These are phyloP conservation scores for Diaperis boleti DNA, from an alignment of 2,888 invertebrate genomes.

Conservation along the genomic window DNA sequence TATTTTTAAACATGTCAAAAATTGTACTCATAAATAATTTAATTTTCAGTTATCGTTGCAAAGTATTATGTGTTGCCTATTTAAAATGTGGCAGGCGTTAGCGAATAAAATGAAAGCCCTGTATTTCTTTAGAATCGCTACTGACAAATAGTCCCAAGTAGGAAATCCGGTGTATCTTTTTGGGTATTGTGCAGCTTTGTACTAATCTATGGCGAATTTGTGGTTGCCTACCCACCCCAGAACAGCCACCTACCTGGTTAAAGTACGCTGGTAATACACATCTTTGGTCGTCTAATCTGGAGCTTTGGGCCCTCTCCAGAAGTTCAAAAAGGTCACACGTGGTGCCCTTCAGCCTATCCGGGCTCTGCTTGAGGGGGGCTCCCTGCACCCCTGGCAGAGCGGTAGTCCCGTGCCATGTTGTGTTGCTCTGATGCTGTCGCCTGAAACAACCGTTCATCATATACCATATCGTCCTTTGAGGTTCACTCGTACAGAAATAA, in stretches of 20 bases:
- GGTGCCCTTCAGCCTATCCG: conserved; percentile 69
- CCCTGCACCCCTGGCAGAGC: conserved; percentile 43
- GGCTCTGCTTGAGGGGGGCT: conserved; percentile 57
- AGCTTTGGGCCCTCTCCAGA: conserved; percentile 93
- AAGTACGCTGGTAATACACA: conserved; percentile 94
- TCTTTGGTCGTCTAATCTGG: conserved; percentile 96
- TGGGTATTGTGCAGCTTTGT: too few species aligned
- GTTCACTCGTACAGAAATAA: not conserved
- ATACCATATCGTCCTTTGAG: not conserved
- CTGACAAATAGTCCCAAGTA: too few species aligned
- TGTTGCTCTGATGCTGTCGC: conserved; percentile 74
- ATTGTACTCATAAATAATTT: too few species aligned
- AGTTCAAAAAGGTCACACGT: conserved; percentile 90
- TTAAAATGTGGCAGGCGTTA: too few species aligned
- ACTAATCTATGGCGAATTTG: too few species aligned
- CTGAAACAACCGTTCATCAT: conserved; percentile 65
- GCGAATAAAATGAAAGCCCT: too few species aligned
- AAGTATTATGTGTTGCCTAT: too few species aligned
- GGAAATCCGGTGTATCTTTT: too few species aligned
- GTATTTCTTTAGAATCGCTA: too few species aligned
- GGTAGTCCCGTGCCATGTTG: conserved; percentile 60
- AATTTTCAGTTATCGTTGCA: too few species aligned
- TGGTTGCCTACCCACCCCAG: not conserved
- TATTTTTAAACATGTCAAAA: too few species aligned
- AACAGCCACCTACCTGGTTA: conserved; percentile 77